Evolutionary conservation across 2,113 vertebrate species (phyloP).

Genomic region (Hystrix brachyura): DNA sequence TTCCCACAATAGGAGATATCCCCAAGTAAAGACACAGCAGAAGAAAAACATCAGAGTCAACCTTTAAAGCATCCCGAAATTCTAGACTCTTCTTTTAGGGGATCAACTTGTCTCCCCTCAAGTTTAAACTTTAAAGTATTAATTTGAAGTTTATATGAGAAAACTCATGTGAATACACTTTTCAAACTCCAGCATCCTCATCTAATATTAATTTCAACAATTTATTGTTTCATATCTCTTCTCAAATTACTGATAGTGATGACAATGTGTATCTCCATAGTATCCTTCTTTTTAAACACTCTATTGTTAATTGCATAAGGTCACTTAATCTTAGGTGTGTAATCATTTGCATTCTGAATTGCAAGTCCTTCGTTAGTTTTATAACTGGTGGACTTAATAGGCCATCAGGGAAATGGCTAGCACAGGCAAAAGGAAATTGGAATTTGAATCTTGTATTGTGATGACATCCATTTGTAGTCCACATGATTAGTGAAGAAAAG

Average conservation of each 20-base stretch:
- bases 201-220: not conserved
- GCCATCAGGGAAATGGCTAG: not conserved
- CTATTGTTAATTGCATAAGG: not conserved
- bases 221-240: not conserved
- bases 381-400: conserved; percentile 64
- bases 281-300: conserved; percentile 1
- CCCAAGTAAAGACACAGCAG: not conserved
- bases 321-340: conserved; percentile 63
- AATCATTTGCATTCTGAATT: conserved; percentile 63
- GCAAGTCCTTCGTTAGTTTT: conserved; percentile 47
- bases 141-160: not conserved
- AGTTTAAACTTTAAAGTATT: not conserved
- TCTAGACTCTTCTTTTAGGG: not conserved
- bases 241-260: not conserved
- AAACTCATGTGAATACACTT: not conserved
- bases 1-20: not conserved
- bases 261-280: not conserved
- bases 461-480: conserved; percentile 49
- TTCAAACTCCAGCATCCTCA: not conserved
- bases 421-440: conserved; percentile 60
- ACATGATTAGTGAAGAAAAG: conserved; percentile 54
- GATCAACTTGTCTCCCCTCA: not conserved
- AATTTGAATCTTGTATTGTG: conserved; percentile 64
- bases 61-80: conserved; percentile 5
- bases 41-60: not conserved